phyloP scores from a whole-genome alignment of 2,888 invertebrate species.

The Perizoma affinitatum region DNA sequence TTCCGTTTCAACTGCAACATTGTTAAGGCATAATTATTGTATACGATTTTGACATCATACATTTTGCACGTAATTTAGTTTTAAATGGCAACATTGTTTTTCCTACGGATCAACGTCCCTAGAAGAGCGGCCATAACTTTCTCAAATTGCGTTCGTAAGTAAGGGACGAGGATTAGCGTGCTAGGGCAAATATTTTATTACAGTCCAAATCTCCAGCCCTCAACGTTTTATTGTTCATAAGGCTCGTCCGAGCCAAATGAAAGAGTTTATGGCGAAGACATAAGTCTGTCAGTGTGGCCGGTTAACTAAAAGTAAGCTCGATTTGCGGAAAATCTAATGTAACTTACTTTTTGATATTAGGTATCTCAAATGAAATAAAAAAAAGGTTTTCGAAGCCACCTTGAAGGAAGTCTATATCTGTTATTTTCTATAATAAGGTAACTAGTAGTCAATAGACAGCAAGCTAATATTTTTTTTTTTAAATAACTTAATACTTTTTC shows the following conservation, averaged over 20 bases:
- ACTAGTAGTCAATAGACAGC: too few species aligned
- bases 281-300: slow-evolving; percentile 78
- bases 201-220: slow-evolving; percentile 84
- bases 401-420: too few species aligned
- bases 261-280: slow-evolving; percentile 82
- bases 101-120: slow-evolving; percentile 50
- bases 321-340: slow-evolving; percentile 41
- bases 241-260: slow-evolving; percentile 84
- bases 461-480: too few species aligned
- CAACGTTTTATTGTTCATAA: slow-evolving; percentile 84
- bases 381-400: too few species aligned
- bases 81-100: slow-evolving; percentile 45
- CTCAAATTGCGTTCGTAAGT: slow-evolving; percentile 81
- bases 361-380: too few species aligned
- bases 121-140: slow-evolving; percentile 69
- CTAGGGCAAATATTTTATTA: slow-evolving; percentile 84
- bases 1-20: slow-evolving; percentile 37
- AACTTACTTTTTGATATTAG: too few species aligned
- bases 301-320: slow-evolving; percentile 51
- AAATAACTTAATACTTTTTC: too few species aligned
- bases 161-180: slow-evolving; percentile 82
- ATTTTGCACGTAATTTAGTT: slow-evolving; percentile 31
- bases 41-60: slow-evolving; percentile 29
- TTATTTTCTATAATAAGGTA: too few species aligned
- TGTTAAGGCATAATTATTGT: slow-evolving; percentile 22